A percentile compares a stretch with the other conserved stretches of the same genome.
phyloP scores from a whole-genome alignment of 1,140 invertebrate species.

The Meteorus sp. region DNA sequence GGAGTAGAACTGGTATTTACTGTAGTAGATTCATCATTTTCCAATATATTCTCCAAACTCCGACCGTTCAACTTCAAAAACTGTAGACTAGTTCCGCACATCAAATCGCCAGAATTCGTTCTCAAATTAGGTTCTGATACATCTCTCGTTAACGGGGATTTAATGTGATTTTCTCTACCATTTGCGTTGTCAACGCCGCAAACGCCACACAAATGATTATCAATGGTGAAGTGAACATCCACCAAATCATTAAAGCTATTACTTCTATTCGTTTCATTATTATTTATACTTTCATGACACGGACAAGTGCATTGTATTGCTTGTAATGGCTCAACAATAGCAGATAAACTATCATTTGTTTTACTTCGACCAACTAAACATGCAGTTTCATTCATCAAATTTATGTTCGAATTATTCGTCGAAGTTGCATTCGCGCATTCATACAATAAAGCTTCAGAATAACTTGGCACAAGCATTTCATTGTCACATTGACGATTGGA shows the following conservation, averaged over 20 bases:
- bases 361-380: slow-evolving; percentile 17
- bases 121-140: slow-evolving; percentile 52
- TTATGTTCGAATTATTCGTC: background rate
- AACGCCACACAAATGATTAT: background rate
- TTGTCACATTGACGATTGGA: slow-evolving; percentile 44
- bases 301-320: slow-evolving; percentile 37
- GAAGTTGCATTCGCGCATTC: slow-evolving; percentile 41
- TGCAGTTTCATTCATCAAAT: slow-evolving; percentile 4
- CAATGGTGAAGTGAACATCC: slow-evolving; percentile 1
- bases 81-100: slow-evolving; percentile 21
- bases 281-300: slow-evolving; percentile 31
- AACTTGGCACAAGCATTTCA: slow-evolving; percentile 60
- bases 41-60: slow-evolving; percentile 52
- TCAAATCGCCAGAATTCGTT: slow-evolving; percentile 32
- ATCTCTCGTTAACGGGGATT: slow-evolving; percentile 39
- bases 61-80: slow-evolving; percentile 37
- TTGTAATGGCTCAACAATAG: slow-evolving; percentile 11
- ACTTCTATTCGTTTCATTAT: background rate
- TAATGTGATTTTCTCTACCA: too few relatives aligned
- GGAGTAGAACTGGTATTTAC: too few relatives aligned
- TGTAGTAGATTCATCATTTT: slow-evolving; percentile 45
- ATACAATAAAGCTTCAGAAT: slow-evolving; percentile 65
- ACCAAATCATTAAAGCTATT: background rate
- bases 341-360: slow-evolving; percentile 15
- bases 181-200: slow-evolving; percentile 12